These are phyloP conservation scores for Timema podura DNA, from an alignment of 2,888 invertebrate species.

Conservation along the genomic window DNA sequence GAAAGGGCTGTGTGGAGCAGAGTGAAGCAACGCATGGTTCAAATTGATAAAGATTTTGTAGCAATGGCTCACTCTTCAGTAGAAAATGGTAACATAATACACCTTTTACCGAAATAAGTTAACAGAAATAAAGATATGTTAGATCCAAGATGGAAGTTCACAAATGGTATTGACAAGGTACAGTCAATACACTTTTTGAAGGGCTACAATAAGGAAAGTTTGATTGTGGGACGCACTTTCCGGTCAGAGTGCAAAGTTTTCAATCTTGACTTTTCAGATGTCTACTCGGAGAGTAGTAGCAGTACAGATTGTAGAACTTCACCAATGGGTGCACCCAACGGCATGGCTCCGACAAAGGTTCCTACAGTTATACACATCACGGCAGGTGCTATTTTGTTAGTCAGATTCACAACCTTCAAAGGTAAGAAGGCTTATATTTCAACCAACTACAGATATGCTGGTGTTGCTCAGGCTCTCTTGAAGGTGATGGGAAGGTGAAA, in stretches of 20 bases:
- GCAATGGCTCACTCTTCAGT: not conserved
- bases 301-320: not conserved
- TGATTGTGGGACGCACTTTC: not conserved
- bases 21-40: not conserved
- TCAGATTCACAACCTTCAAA: not conserved
- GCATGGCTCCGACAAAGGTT: not conserved
- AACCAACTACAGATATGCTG: not conserved
- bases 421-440: not conserved
- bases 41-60: not conserved
- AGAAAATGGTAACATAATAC: conserved; percentile 4
- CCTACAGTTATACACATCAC: not conserved
- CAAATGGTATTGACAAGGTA: not conserved
- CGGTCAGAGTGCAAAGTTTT: no score
- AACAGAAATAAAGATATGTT: not conserved
- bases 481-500: no score
- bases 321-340: not conserved
- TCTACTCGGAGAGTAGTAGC: conserved; percentile 1
- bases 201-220: not conserved
- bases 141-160: not conserved
- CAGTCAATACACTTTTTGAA: no score
- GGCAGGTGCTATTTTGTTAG: conserved; percentile 4
- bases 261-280: not conserved
- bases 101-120: not conserved
- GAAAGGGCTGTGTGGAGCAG: not conserved
- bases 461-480: not conserved